Evolutionary conservation across 2,797 vertebrate genomes (phyloP).

Genomic region (Spinus pinus): DNA sequence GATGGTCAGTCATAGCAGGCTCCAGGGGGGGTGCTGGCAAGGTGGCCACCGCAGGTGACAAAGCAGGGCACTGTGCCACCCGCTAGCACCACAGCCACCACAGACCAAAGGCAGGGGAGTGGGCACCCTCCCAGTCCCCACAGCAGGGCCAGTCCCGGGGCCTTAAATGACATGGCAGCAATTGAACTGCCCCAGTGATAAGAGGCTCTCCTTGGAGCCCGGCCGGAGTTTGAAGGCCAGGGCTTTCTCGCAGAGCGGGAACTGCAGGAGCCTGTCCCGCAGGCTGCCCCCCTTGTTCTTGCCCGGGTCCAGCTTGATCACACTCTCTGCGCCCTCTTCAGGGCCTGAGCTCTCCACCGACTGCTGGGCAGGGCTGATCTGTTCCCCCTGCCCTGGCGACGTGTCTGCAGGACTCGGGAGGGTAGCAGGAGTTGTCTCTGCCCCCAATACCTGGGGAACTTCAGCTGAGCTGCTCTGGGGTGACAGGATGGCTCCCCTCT

Average conservation of each 20-base stretch:
- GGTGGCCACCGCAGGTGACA: not conserved
- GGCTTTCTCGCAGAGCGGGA: constrained; percentile 88
- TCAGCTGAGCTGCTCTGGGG: not conserved
- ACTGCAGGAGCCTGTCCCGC: constrained; percentile 85
- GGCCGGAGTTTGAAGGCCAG: constrained; percentile 85
- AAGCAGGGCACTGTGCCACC: not conserved
- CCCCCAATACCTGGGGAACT: not conserved
- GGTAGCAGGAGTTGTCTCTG: not conserved
- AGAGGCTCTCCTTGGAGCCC: constrained; percentile 84
- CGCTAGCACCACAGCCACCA: rapidly evolving
- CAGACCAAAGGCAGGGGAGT: not conserved
- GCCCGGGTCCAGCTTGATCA: constrained; percentile 67
- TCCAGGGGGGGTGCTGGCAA: rapidly evolving
- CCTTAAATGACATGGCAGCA: constrained; percentile 86
- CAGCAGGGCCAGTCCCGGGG: rapidly evolving
- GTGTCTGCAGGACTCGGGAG: not conserved
- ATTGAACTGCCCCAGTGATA: constrained; percentile 89
- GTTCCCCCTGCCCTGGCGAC: not conserved
- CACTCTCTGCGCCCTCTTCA: not conserved
- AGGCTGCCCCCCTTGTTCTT: constrained; percentile 82
- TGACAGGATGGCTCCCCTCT: not conserved
- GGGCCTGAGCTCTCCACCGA: not conserved
- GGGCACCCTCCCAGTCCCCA: not conserved
- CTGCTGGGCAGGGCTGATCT: not conserved
- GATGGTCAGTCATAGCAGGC: not conserved